A percentile compares a stretch with the other conserved stretches of the same genome.
Evolutionary conservation across 2,113 vertebrate species (phyloP).

Genomic region (Tonatia bakeri): DNA sequence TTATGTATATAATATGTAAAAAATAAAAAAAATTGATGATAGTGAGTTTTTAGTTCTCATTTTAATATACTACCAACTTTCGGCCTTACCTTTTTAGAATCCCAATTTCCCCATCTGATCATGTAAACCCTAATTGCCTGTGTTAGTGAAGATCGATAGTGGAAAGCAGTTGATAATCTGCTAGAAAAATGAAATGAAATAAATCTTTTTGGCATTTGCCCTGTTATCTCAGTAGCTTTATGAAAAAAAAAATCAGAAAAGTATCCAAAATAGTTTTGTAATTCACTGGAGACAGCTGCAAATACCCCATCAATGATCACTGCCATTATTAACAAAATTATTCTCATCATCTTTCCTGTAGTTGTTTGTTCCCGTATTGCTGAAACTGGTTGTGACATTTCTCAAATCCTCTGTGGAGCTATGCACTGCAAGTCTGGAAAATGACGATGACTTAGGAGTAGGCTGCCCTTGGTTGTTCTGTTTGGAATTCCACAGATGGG

Average conservation of each 20-base stretch:
- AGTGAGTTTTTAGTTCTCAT: background rate
- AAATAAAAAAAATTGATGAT: background rate
- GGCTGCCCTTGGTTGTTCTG: background rate
- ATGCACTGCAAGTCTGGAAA: background rate
- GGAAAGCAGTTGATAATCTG: background rate
- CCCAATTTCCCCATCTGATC: background rate
- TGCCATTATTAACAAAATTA: background rate
- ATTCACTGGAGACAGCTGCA: background rate
- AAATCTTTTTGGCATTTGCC: background rate
- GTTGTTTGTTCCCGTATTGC: background rate
- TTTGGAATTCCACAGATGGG: background rate
- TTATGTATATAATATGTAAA: background rate
- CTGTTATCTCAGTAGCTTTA: background rate
- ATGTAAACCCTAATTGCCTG: background rate
- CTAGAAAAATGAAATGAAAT: background rate
- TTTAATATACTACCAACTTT: background rate
- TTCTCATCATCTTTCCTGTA: background rate
- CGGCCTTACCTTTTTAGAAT: background rate
- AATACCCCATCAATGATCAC: background rate
- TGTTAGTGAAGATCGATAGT: background rate
- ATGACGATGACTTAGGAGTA: background rate
- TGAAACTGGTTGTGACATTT: background rate
- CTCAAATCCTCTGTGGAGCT: background rate
- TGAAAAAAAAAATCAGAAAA: slow-evolving; percentile 14
- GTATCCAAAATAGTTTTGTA: background rate